Conservation (phyloP, 2,113 vertebrate genomes). For the Vulpes vulpes region DNA sequence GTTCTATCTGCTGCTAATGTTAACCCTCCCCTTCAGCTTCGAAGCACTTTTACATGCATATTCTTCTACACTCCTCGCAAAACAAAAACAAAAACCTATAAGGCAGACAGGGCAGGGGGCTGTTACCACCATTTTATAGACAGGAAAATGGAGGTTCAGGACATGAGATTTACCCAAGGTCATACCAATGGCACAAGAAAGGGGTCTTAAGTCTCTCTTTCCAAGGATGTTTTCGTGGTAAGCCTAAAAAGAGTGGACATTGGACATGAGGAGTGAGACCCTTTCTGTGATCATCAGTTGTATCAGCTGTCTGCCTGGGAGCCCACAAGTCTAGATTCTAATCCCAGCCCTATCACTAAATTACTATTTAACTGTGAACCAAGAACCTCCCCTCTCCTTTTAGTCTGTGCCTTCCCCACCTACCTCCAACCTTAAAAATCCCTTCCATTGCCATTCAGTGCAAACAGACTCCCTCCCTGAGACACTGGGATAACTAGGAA, state of each 20-base stretch:
- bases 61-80: neutral
- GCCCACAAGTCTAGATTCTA: neutral
- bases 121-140: neutral
- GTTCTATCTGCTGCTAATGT: neutral
- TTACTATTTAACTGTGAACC: neutral
- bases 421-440: slow-evolving; percentile 24
- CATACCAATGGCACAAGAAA: neutral
- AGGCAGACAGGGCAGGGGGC: neutral
- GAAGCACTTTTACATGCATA: neutral
- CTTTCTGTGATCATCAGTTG: neutral
- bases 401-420: neutral
- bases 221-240: neutral
- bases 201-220: neutral
- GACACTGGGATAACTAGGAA: neutral
- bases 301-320: neutral
- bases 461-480: neutral
- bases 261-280: neutral
- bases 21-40: neutral
- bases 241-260: neutral
- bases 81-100: neutral
- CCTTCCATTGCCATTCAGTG: neutral
- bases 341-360: neutral
- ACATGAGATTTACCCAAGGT: neutral
- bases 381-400: neutral
- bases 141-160: neutral